Evolutionary conservation across 2,888 invertebrate species (phyloP), one percentile per base, ranked within the genome.

Genomic region (Polyommatus iphigenia): DNA sequence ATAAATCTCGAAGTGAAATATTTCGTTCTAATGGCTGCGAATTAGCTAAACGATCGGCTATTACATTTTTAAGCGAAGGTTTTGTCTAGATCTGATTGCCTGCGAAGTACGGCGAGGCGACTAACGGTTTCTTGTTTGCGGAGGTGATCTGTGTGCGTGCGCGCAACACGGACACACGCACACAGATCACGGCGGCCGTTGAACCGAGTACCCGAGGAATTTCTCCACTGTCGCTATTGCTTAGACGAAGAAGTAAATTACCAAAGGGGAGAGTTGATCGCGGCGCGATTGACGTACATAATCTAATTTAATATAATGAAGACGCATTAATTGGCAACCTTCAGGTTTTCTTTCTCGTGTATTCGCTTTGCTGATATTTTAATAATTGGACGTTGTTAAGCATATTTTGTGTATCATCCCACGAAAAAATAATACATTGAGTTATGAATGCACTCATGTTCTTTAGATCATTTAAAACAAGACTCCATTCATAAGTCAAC

Each of bases 161-260:
- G 88, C 86, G 87, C 85, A 84, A 85, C 86, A 85, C 85, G 85
- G 85, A 88, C 86, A 85, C 90, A 90, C 89, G 88, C 89, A 87
- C 84, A 83, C 89, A 67, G 67, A 67, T 67, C 87, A 85, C 86
- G 91, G 73, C 92, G 93, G 93, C 91, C 93, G 88, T 93, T 93
- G 93, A 94, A 93, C 93, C 92, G 92, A 91, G 91, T 90, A 91
- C 92, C 88, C 85, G 87, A 93, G 93, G 93, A 93, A 94, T 94
- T 93, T 94, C 94, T 94, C 93, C 90, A 90, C 87, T 78, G 77
- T 80, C 81, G 79, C 78, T 76, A 78, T 80, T 79, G 77, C 77
- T 80, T 87, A 88, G 90, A 87, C 87, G 88, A 88, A 89, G 87
- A 89, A 87, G 90, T 90, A 89, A 89, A 90, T 88, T 88, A 88